These are phyloP conservation scores for Petromus typicus DNA, from an alignment of 2,113 vertebrate species.

Conservation along the genomic window DNA sequence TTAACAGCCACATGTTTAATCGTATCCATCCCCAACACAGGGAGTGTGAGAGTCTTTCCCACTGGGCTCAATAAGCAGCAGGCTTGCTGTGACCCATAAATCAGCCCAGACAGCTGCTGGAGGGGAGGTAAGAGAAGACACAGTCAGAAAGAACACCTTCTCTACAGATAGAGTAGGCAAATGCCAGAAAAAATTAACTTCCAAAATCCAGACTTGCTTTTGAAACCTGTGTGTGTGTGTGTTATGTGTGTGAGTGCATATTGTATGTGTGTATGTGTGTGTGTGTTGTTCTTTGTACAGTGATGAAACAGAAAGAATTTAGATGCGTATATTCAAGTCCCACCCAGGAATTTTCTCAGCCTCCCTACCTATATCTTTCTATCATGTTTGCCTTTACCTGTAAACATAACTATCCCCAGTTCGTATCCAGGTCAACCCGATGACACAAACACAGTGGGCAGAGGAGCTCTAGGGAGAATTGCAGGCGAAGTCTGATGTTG, in stretches of 20 bases:
- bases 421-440: not conserved
- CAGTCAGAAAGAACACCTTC: not conserved
- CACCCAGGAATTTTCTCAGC: not conserved
- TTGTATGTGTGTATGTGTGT: not conserved
- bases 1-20: not conserved
- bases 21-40: not conserved
- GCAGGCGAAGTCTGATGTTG: not conserved
- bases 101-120: not conserved
- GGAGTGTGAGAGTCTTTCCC: not conserved
- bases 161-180: not conserved
- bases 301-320: not conserved
- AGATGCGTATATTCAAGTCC: not conserved
- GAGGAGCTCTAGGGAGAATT: not conserved
- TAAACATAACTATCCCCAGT: not conserved
- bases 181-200: not conserved
- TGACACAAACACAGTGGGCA: accelerated
- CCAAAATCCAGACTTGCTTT: not conserved
- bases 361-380: not conserved
- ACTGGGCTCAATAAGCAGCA: not conserved
- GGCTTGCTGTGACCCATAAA: not conserved
- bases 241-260: not conserved
- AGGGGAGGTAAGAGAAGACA: not conserved
- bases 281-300: not conserved
- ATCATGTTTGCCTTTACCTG: not conserved
- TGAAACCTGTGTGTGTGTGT: not conserved